phyloP scores from a whole-genome alignment of 2,888 invertebrate genomes.

The Sympetrum striolatum region DNA sequence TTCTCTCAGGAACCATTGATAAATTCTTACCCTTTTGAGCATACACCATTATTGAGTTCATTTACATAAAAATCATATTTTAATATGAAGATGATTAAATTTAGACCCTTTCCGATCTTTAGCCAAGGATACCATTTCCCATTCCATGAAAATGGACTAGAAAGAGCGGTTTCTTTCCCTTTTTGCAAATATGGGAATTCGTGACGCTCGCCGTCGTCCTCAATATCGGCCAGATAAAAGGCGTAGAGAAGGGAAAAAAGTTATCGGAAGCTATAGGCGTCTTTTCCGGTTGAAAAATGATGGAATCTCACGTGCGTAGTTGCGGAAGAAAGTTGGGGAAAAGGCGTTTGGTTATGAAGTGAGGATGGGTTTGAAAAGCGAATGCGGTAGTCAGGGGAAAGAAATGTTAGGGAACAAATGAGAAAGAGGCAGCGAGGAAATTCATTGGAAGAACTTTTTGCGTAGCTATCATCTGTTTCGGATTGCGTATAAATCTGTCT shows the following conservation, averaged over 20 bases:
- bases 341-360: not conserved
- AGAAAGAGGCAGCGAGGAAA: not conserved
- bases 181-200: not conserved
- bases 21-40: too few relatives aligned
- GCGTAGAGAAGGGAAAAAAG: not conserved
- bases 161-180: not conserved
- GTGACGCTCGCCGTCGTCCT: not conserved
- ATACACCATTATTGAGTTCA: too few relatives aligned
- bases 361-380: not conserved
- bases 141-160: too few relatives aligned
- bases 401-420: not conserved
- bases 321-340: not conserved
- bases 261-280: not conserved
- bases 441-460: too few relatives aligned
- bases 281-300: not conserved
- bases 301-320: not conserved
- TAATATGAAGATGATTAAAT: too few relatives aligned
- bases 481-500: too few relatives aligned
- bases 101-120: too few relatives aligned
- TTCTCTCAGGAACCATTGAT: too few relatives aligned
- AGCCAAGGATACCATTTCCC: too few relatives aligned
- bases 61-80: too few relatives aligned
- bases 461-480: too few relatives aligned
- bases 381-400: not conserved
- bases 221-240: not conserved